A percentile compares a stretch with the other conserved stretches of the same genome.
Conservation (phyloP, 2,888 invertebrate species). For the Chouioia cunea region DNA sequence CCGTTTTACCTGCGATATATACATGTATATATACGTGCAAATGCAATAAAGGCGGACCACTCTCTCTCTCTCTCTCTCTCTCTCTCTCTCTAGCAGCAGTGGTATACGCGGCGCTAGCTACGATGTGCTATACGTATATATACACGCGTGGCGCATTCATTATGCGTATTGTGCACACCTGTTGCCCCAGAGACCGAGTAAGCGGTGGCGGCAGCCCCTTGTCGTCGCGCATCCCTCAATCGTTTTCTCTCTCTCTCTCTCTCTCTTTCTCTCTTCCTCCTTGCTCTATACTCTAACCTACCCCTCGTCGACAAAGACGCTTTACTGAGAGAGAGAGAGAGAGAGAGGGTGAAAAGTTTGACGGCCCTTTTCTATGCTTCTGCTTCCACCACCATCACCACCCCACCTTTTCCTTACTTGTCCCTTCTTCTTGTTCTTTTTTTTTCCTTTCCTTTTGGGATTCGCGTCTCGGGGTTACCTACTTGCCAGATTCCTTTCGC, state of each 20-base stretch:
- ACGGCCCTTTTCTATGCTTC: constrained; percentile 33
- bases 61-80: constrained; percentile 7
- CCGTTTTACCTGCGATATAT: constrained; percentile 19
- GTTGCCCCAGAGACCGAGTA: constrained; percentile 57
- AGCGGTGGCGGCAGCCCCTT: constrained; percentile 35
- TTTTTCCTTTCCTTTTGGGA: background rate
- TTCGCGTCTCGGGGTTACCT: background rate
- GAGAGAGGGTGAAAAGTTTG: constrained; percentile 39
- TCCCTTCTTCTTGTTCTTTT: background rate
- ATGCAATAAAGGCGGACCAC: constrained; percentile 40
- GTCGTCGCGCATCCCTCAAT: constrained; percentile 46
- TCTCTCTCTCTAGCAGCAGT: background rate
- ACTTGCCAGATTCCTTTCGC: background rate
- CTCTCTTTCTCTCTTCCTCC: constrained; percentile 5
- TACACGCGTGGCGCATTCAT: constrained; percentile 59
- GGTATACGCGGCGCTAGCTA: too few relatives aligned
- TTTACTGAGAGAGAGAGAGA: constrained; percentile 1
- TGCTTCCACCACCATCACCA: background rate
- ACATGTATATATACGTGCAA: constrained; percentile 42
- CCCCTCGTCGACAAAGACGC: constrained; percentile 27
- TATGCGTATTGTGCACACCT: constrained; percentile 65
- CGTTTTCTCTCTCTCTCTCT: constrained; percentile 18
- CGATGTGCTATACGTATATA: constrained; percentile 12
- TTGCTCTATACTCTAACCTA: background rate
- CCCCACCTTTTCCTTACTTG: background rate